These are phyloP conservation scores for Uloborus diversus DNA, from an alignment of 1,140 invertebrate genomes.

Conservation along the genomic window DNA sequence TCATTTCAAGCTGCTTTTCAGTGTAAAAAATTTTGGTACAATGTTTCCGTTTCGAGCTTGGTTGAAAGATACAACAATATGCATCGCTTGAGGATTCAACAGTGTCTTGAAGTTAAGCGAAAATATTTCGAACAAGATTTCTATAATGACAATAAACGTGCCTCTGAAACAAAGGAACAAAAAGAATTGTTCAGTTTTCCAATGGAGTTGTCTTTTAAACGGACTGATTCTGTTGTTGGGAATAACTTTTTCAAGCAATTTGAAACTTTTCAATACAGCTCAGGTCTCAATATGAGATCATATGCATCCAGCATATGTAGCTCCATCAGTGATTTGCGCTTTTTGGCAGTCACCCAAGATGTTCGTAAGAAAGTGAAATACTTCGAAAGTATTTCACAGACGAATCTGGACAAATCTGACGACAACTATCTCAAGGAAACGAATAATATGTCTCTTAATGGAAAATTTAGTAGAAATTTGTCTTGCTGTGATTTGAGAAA, in stretches of 20 bases:
- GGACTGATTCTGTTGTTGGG: neutral
- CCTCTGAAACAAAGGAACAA: neutral
- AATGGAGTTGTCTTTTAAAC: neutral
- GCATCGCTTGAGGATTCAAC: neutral
- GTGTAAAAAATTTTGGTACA: slow-evolving; percentile 18
- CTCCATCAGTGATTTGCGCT: neutral
- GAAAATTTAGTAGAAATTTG: slow-evolving; percentile 3
- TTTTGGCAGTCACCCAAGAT: neutral
- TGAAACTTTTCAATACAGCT: neutral
- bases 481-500: slow-evolving; percentile 37
- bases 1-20: slow-evolving; percentile 31
- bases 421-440: too few relatives aligned
- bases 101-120: neutral
- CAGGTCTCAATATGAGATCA: too few relatives aligned
- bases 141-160: too few relatives aligned
- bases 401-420: too few relatives aligned
- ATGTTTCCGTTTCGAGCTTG: slow-evolving; percentile 41
- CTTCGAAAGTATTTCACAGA: slow-evolving; percentile 1
- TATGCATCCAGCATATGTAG: too few relatives aligned
- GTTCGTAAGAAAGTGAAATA: slow-evolving; percentile 19
- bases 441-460: neutral
- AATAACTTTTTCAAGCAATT: neutral
- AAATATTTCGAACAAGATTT: too few relatives aligned
- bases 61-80: slow-evolving; percentile 39
- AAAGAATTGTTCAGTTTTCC: too few relatives aligned